Conservation (phyloP, 2,113 vertebrate species). For the Chaetodon auriga region DNA sequence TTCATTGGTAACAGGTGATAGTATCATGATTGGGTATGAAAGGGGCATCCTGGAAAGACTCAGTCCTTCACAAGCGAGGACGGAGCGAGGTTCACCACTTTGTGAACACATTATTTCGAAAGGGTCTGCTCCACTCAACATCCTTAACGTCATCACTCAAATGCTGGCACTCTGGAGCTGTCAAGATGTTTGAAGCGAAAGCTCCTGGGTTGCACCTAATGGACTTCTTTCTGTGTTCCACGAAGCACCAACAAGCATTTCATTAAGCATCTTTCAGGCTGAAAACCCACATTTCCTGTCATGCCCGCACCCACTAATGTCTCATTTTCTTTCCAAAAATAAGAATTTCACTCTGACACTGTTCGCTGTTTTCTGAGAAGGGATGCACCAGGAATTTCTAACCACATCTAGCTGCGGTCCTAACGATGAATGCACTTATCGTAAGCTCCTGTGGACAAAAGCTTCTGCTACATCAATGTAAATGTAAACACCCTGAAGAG, state of each 20-base stretch:
- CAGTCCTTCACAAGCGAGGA: too few species aligned
- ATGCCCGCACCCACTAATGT: background rate
- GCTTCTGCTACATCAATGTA: background rate
- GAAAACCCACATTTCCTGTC: slow-evolving; percentile 11
- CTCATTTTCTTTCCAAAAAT: slow-evolving; percentile 16
- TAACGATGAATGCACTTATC: background rate
- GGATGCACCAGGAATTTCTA: background rate
- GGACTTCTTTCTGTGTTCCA: slow-evolving; percentile 33
- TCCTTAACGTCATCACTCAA: slow-evolving; percentile 19
- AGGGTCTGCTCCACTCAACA: slow-evolving; percentile 20
- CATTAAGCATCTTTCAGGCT: slow-evolving; percentile 30
- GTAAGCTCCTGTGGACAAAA: slow-evolving; percentile 15
- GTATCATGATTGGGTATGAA: too few species aligned
- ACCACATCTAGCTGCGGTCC: background rate
- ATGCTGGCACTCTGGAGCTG: slow-evolving; percentile 33
- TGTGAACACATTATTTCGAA: slow-evolving; percentile 1
- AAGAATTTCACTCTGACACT: background rate
- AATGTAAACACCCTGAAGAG: background rate
- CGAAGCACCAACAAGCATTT: slow-evolving; percentile 33
- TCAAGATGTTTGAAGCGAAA: slow-evolving; percentile 46
- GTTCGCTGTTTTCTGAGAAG: background rate
- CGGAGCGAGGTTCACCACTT: too few species aligned
- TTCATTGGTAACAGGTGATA: too few species aligned
- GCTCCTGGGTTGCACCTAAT: slow-evolving; percentile 46
- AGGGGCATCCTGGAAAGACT: too few species aligned